Evolutionary conservation across 2,113 vertebrate genomes (phyloP).

Genomic region (Orientallactaga bullata): DNA sequence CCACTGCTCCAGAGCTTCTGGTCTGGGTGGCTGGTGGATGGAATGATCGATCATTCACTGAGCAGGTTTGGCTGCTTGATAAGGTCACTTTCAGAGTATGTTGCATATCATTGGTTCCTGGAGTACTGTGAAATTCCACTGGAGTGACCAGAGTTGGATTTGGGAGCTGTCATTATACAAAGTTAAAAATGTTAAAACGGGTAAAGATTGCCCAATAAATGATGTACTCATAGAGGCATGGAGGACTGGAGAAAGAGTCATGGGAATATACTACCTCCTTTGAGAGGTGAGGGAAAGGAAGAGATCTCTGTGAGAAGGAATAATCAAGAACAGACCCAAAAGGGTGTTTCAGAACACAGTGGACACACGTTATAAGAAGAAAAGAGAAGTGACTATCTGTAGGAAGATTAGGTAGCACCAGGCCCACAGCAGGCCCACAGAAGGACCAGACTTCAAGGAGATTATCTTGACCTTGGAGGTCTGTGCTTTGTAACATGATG

Average conservation of each 20-base stretch:
- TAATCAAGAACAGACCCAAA: background rate
- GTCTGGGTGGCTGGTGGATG: background rate
- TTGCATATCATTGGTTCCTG: background rate
- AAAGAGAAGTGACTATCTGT: background rate
- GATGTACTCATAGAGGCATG: background rate
- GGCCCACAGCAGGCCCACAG: background rate
- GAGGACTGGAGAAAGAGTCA: background rate
- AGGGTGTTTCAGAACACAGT: background rate
- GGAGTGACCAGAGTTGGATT: background rate
- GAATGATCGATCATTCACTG: background rate
- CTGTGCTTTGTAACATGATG: background rate
- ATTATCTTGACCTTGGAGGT: background rate
- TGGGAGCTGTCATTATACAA: background rate
- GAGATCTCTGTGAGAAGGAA: background rate
- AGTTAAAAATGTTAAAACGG: background rate
- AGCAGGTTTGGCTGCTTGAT: background rate
- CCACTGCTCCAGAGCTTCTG: background rate
- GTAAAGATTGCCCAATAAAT: background rate
- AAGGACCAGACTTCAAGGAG: background rate
- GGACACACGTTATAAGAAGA: background rate
- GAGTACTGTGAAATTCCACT: background rate
- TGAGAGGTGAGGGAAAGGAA: background rate
- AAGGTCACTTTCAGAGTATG: background rate
- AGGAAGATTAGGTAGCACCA: background rate
- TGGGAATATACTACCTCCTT: background rate